These are phyloP conservation scores for Pimpla rufipes DNA, from an alignment of 2,888 invertebrate genomes.

Conservation along the genomic window DNA sequence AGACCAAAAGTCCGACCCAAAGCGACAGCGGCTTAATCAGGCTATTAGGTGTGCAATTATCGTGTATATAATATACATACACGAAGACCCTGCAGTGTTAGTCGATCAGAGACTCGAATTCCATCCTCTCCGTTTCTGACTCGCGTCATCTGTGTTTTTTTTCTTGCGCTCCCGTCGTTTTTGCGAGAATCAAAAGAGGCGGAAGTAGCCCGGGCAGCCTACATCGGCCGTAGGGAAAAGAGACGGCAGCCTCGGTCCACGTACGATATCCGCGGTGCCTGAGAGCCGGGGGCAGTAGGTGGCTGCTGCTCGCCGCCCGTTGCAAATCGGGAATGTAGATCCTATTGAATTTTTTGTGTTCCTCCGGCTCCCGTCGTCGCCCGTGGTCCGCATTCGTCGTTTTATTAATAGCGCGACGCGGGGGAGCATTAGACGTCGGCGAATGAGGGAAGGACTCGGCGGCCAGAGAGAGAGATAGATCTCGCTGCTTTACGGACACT, in stretches of 20 bases:
- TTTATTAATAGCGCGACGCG: conserved; percentile 22
- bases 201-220: not conserved
- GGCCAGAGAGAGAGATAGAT: not conserved
- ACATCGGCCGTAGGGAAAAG: not conserved
- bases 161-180: not conserved
- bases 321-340: conserved; percentile 57
- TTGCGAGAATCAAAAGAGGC: not conserved
- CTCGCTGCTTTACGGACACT: conserved; percentile 23
- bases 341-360: conserved; percentile 51
- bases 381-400: conserved; percentile 33
- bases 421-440: not conserved
- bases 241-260: not conserved
- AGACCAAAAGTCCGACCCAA: too few relatives aligned
- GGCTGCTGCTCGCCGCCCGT: conserved; percentile 44
- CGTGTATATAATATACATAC: too few relatives aligned
- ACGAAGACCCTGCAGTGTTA: too few relatives aligned
- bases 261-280: conserved; percentile 8
- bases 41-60: too few relatives aligned
- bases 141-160: too few relatives aligned
- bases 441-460: too few relatives aligned
- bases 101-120: too few relatives aligned
- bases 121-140: too few relatives aligned
- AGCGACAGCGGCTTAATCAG: too few relatives aligned
- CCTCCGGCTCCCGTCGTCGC: not conserved
- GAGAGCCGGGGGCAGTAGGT: conserved; percentile 47